Evolutionary conservation across 2,113 vertebrate genomes (phyloP).

Genomic region (Conger conger): DNA sequence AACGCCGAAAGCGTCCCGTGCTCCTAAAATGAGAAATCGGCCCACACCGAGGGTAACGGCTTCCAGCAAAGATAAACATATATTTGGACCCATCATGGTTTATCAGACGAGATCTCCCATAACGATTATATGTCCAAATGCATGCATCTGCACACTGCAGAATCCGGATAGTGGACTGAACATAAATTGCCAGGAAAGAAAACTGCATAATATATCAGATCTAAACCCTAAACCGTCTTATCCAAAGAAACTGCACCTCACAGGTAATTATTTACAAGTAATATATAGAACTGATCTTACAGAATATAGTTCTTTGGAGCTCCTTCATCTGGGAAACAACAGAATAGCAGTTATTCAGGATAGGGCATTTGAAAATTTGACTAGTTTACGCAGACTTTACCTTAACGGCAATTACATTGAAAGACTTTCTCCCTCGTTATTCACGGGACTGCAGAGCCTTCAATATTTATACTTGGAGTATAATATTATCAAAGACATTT

Average conservation of each 20-base stretch:
- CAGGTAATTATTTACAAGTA: conserved; percentile 93
- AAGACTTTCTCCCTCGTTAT: conserved; percentile 89
- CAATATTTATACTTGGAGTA: conserved; percentile 96
- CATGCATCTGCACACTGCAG: conserved; percentile 94
- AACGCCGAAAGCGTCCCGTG: conserved; percentile 84
- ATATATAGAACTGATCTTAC: conserved; percentile 96
- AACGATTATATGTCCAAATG: conserved; percentile 91
- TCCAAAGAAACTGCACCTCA: conserved; percentile 93
- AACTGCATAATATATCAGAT: conserved; percentile 92
- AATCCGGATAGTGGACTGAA: conserved; percentile 93
- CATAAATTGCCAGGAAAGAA: conserved; percentile 92
- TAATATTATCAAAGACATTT: conserved; percentile 90
- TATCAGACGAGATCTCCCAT: conserved; percentile 96
- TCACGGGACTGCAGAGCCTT: conserved; percentile 88
- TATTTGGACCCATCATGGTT: conserved; percentile 97
- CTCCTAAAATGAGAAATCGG: conserved; percentile 88
- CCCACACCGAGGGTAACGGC: conserved; percentile 83
- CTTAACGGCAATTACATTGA: conserved; percentile 94
- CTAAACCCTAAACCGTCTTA: conserved; percentile 92
- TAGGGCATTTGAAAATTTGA: conserved; percentile 91
- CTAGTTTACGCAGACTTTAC: conserved; percentile 89
- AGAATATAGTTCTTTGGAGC: conserved; percentile 96
- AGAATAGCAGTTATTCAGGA: conserved; percentile 96
- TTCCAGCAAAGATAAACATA: conserved; percentile 86
- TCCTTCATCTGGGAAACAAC: conserved; percentile 95